These are phyloP conservation scores for Xerus rutilus DNA, from an alignment of 2,797 vertebrate species.

Conservation along the genomic window DNA sequence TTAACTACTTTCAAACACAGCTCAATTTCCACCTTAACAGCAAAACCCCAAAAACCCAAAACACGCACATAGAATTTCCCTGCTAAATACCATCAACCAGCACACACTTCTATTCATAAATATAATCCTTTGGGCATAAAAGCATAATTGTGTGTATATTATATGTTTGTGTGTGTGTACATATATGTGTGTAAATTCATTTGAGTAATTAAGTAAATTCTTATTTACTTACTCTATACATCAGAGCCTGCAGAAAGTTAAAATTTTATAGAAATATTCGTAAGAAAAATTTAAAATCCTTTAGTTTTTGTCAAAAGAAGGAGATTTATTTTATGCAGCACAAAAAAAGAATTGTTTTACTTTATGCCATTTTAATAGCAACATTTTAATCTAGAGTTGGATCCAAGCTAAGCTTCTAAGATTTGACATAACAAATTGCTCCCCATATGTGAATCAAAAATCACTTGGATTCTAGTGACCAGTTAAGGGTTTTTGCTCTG, in stretches of 20 bases:
- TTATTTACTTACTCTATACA: neutral
- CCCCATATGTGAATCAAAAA: neutral
- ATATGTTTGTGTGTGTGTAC: neutral
- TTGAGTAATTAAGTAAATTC: neutral
- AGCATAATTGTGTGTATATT: neutral
- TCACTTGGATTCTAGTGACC: neutral
- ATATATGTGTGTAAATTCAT: neutral
- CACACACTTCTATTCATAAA: neutral
- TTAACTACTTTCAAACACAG: neutral
- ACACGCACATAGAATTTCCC: neutral
- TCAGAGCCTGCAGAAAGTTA: neutral
- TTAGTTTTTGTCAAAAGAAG: neutral
- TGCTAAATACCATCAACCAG: neutral
- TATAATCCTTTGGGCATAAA: neutral
- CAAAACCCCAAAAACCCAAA: neutral
- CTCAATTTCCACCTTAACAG: neutral
- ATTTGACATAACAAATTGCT: constrained; percentile 46
- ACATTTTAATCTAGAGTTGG: neutral
- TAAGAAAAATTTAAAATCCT: neutral
- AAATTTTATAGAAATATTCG: neutral
- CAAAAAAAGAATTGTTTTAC: neutral
- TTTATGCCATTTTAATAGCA: neutral
- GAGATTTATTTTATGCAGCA: neutral
- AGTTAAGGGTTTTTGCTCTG: neutral
- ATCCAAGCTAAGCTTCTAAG: neutral